Conservation (phyloP, 2,113 vertebrate species). For the Oncorhynchus masou region DNA sequence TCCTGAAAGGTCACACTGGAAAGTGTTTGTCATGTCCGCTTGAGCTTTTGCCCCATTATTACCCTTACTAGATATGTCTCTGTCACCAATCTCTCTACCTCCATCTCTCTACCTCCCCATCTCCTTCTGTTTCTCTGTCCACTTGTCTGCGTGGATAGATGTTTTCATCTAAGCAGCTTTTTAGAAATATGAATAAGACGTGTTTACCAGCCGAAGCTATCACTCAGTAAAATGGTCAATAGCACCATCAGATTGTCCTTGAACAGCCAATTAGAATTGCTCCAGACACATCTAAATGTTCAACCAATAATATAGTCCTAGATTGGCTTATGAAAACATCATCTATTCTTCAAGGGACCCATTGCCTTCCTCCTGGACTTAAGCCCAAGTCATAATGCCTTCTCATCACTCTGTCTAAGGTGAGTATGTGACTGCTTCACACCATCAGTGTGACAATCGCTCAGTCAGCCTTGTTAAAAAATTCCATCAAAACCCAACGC, state of each 20-base stretch:
- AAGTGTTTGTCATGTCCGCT: conserved; percentile 24
- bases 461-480: conserved; percentile 40
- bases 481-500: conserved; percentile 58
- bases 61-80: conserved; percentile 10
- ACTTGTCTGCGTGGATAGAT: neutral
- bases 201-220: neutral
- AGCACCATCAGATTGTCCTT: neutral
- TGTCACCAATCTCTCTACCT: neutral
- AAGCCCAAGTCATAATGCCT: conserved; percentile 34
- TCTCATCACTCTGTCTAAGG: conserved; percentile 33
- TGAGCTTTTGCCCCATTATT: conserved; percentile 57
- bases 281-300: neutral
- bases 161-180: neutral
- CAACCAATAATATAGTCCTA: conserved; percentile 4
- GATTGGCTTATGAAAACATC: conserved; percentile 40
- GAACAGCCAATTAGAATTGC: neutral
- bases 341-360: conserved; percentile 53
- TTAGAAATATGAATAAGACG: neutral
- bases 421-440: conserved; percentile 9
- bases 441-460: conserved; percentile 15
- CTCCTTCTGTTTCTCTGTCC: no score
- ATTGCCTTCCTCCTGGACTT: conserved; percentile 22
- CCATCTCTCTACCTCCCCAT: neutral
- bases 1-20: conserved; percentile 45
- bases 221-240: neutral